Base-by-base conservation (phyloP, 2,797 vertebrate genomes). In the Centropyge bicolor region DNA sequence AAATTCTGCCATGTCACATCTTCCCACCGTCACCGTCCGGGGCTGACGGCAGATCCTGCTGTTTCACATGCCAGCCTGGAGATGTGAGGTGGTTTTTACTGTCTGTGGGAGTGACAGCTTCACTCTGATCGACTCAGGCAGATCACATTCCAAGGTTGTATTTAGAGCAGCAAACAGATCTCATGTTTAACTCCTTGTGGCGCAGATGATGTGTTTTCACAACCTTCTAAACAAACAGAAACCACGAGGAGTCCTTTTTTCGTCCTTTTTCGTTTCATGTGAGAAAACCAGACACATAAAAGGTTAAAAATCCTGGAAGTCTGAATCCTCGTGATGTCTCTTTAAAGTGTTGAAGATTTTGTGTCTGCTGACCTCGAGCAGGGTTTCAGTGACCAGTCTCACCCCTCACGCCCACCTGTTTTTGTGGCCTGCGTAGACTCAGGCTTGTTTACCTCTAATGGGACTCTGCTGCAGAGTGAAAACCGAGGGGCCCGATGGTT, bases 401-500 rank as follows among this genome's bases (percentile, higher is more conserved):
- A 56, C 56, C 70, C 64, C 79, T 74, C 77, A 83, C 80, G 55
- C 90, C 90, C 91, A 93, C 92, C 92, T 93, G 90, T 81, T 86
- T 88, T 83, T 89, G 82, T 2, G 87, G 90, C 88, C 80, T 83
- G 80, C 80, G 56, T 68, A 79, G 78, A 88, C 82, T 86, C 74
- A 54, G 74, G 76, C 57, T 88, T 90, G 90, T 91, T 91, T 90
- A 89, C 85, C 59, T 91, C 85, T 87, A 84, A 89, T 83, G 83
- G 88, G 86, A 84, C 78, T 76, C 78, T 83, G 84, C 88, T 86
- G 80, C 61, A 4, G 75, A 87, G 82, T 65, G 74, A 79, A 87
- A 89, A 81, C 82, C 72, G 77, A 87, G 91, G 88, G 92, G 91
- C 91, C 92, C 84, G 57, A 88, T 51, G 88, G 89, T 84, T 86